Conservation (phyloP, 2,888 invertebrate genomes). For the Parelbella ahira region DNA sequence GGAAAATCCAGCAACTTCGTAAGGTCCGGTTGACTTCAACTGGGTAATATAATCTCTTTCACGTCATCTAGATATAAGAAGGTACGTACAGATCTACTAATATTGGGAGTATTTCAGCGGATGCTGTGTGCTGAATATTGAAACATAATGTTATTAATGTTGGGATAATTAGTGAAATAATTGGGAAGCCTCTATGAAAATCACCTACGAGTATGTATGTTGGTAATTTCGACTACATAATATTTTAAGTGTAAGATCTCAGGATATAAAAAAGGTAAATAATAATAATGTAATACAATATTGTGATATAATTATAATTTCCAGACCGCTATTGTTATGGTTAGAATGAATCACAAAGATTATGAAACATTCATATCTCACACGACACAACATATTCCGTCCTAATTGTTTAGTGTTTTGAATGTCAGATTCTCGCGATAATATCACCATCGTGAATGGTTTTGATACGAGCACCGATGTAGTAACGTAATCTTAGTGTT, state of each 20-base stretch:
- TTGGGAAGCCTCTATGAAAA: no score
- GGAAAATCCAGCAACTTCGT: slow-evolving; percentile 7
- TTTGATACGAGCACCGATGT: slow-evolving; percentile 22
- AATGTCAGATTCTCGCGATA: slow-evolving; percentile 4
- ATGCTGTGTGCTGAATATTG: background rate
- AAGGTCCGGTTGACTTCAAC: slow-evolving; percentile 6
- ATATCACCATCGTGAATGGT: slow-evolving; percentile 11
- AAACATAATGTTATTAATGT: background rate
- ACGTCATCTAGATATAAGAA: background rate
- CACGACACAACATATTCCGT: slow-evolving; percentile 17
- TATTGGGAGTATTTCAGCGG: background rate
- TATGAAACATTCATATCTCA: slow-evolving; percentile 12
- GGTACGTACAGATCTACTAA: background rate
- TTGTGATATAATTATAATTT: no score
- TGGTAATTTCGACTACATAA: background rate
- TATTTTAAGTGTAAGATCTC: background rate
- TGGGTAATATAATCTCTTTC: slow-evolving; percentile 1
- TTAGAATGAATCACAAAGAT: slow-evolving; percentile 11
- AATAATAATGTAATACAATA: no score
- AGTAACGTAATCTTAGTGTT: slow-evolving; percentile 11
- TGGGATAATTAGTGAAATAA: background rate
- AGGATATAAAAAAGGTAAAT: slow-evolving; percentile 5
- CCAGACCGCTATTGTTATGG: slow-evolving; percentile 5
- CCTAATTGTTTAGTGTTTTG: slow-evolving; percentile 12
- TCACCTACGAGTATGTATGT: no score